These are phyloP conservation scores for Theristus sp. DNA, from an alignment of 2,888 invertebrate genomes.

Conservation along the genomic window DNA sequence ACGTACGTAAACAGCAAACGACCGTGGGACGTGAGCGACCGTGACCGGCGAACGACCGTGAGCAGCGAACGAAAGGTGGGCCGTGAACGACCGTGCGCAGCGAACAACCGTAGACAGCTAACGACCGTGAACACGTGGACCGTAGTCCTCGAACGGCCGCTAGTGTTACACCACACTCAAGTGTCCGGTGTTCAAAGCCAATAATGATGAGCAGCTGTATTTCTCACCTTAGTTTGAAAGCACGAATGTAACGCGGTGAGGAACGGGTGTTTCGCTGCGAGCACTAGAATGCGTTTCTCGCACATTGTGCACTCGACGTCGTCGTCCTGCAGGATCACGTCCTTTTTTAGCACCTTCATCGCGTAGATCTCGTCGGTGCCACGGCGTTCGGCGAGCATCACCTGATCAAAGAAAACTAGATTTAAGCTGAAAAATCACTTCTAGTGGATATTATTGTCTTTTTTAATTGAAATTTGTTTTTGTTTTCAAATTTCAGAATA, in stretches of 20 bases:
- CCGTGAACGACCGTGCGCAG: too few relatives aligned
- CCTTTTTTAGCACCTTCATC: constrained; percentile 69
- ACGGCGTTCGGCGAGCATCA: constrained; percentile 86
- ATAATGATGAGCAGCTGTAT: background rate
- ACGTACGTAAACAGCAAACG: too few relatives aligned
- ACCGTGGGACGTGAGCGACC: too few relatives aligned
- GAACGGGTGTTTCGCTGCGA: constrained; percentile 95
- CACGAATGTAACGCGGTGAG: constrained; percentile 87
- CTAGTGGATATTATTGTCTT: background rate
- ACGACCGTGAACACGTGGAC: background rate
- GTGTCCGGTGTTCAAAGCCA: background rate
- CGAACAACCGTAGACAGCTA: too few relatives aligned
- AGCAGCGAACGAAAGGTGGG: too few relatives aligned
- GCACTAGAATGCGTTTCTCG: constrained; percentile 81
- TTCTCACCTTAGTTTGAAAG: constrained; percentile 68
- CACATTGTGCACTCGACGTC: constrained; percentile 99
- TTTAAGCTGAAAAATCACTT: background rate
- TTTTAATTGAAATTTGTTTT: background rate
- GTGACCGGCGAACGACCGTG: too few relatives aligned
- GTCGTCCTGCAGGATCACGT: constrained; percentile 92
- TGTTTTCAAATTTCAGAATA: background rate
- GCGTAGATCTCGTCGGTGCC: constrained; percentile 63
- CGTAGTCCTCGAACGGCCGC: background rate
- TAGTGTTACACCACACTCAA: background rate
- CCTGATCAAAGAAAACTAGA: constrained; percentile 39